A percentile compares a stretch with the other conserved stretches of the same genome.
phyloP scores from a whole-genome alignment of 2,888 invertebrate genomes.

The Aethes cnicana region DNA sequence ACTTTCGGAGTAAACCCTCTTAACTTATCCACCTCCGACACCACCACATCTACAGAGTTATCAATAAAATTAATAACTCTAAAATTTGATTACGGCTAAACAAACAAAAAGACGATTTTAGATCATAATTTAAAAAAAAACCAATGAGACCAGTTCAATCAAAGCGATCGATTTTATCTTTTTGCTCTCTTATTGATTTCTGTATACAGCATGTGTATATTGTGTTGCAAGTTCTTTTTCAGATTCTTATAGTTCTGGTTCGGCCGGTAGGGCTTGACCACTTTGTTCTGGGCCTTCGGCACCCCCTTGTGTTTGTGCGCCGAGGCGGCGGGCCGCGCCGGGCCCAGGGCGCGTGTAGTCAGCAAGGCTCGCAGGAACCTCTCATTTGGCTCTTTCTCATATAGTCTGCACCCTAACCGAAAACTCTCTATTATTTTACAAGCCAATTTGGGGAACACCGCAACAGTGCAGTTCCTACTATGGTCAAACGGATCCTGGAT shows the following conservation, averaged over 20 bases:
- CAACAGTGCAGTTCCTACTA: slow-evolving; percentile 68
- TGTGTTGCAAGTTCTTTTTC: slow-evolving; percentile 13
- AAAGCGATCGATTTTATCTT: too few species aligned
- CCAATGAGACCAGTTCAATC: too few species aligned
- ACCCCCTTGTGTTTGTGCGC: too few species aligned
- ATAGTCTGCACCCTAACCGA: slow-evolving; percentile 41
- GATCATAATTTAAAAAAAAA: too few species aligned
- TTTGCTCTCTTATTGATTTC: slow-evolving; percentile 14
- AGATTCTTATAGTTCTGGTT: background rate
- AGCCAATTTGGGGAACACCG: slow-evolving; percentile 44
- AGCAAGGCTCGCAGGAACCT: slow-evolving; percentile 22
- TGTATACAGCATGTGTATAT: slow-evolving; percentile 5
- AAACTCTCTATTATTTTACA: slow-evolving; percentile 39
- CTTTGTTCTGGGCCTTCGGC: slow-evolving; percentile 8
- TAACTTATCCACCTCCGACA: too few species aligned
- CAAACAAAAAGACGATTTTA: too few species aligned
- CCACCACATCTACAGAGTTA: too few species aligned
- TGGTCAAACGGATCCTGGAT: slow-evolving; percentile 85
- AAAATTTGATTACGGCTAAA: too few species aligned
- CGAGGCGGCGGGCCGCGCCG: background rate
- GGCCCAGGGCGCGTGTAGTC: background rate
- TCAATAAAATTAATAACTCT: too few species aligned
- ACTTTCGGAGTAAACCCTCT: too few species aligned
- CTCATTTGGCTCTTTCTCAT: slow-evolving; percentile 30
- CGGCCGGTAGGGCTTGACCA: background rate